A percentile compares a stretch with the other conserved stretches of the same genome.
These are phyloP conservation scores for Eulacestoma nigropectus DNA, from an alignment of 2,113 vertebrate species.

Conservation along the genomic window DNA sequence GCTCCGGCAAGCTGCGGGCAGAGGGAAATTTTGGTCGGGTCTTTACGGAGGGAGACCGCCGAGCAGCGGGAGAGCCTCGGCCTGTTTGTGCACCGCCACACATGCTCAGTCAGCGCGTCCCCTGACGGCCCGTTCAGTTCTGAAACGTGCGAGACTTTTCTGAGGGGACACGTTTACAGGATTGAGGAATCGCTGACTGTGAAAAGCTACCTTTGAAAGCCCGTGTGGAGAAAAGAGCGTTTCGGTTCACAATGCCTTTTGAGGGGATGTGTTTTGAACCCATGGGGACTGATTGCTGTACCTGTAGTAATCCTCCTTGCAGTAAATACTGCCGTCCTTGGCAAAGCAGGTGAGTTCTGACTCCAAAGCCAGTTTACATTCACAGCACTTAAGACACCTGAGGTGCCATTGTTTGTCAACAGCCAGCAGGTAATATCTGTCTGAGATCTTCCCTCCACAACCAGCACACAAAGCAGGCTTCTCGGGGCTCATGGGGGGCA, in stretches of 20 bases:
- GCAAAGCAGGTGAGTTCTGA: conserved; percentile 99
- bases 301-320: conserved; percentile 99
- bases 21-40: not conserved
- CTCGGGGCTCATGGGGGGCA: conserved; percentile 95
- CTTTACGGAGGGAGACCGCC: not conserved
- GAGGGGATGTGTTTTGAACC: not conserved
- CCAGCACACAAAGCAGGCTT: conserved; percentile 97
- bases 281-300: conserved; percentile 60
- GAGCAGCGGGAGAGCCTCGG: not conserved
- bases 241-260: not conserved
- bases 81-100: not conserved
- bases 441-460: conserved; percentile 96
- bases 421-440: conserved; percentile 98
- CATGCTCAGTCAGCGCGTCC: not conserved
- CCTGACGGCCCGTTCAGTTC: not conserved
- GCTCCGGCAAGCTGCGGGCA: not conserved
- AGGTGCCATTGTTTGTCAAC: conserved; percentile 99
- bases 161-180: not conserved
- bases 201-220: not conserved
- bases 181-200: not conserved
- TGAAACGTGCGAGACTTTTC: not conserved
- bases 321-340: conserved; percentile 99
- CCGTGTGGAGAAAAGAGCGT: not conserved
- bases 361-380: conserved; percentile 98
- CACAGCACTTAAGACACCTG: conserved; percentile 97